Percentiles rank a stretch among this genome's conserved stretches.
Evolutionary conservation across 1,140 invertebrate species (phyloP).

Genomic region (Pomacea maculata): DNA sequence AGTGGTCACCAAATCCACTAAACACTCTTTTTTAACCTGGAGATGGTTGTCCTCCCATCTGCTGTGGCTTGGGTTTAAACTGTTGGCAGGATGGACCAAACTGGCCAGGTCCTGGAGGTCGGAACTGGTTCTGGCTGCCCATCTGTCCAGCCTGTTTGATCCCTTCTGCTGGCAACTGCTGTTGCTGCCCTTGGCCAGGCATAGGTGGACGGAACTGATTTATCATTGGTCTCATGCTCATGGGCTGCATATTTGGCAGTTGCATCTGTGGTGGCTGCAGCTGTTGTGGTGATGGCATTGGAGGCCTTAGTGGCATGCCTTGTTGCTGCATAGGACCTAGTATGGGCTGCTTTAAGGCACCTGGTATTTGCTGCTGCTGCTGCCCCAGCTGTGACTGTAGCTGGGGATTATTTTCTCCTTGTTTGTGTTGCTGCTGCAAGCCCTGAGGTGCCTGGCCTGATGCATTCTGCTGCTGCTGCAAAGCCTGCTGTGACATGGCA

Average conservation of each 20-base stretch:
- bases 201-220: conserved; percentile 8
- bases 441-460: background rate
- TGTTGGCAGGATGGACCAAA: background rate
- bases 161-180: conserved; percentile 12
- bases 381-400: background rate
- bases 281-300: background rate
- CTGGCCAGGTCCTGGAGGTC: conserved; percentile 13
- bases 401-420: background rate
- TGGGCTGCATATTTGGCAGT: background rate
- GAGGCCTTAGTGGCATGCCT: background rate
- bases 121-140: conserved; percentile 11
- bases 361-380: background rate
- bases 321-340: background rate
- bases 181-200: conserved; percentile 8
- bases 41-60: conserved; percentile 5
- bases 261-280: background rate
- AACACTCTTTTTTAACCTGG: background rate
- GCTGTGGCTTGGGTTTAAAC: background rate
- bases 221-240: conserved; percentile 11
- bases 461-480: conserved; percentile 19
- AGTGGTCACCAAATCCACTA: background rate
- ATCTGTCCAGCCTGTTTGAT: background rate
- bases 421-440: background rate
- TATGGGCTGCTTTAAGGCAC: background rate
- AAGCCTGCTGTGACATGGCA: conserved; percentile 7